Conservation (phyloP, 2,797 vertebrate species). For the Eutrigla gurnardus region DNA sequence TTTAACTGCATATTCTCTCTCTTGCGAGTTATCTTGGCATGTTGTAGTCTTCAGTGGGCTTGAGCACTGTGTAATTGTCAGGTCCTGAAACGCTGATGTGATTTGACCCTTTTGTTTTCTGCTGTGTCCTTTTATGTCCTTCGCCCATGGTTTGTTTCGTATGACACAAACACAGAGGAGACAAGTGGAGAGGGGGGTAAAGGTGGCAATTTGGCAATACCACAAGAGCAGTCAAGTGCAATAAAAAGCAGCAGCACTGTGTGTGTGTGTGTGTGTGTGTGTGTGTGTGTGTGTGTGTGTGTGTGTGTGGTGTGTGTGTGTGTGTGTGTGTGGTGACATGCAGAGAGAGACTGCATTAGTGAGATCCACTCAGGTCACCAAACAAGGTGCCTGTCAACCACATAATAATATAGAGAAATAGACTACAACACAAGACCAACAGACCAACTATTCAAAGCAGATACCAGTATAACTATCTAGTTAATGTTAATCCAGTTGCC, state of each 20-base stretch:
- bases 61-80: slow-evolving; percentile 28
- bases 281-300: slow-evolving; percentile 13
- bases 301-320: slow-evolving; percentile 9
- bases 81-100: slow-evolving; percentile 23
- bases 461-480: background rate
- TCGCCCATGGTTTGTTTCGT: slow-evolving; percentile 46
- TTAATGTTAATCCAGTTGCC: background rate
- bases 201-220: slow-evolving; percentile 71
- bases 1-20: background rate
- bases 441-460: background rate
- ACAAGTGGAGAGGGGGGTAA: slow-evolving; percentile 34
- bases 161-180: slow-evolving; percentile 40
- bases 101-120: slow-evolving; percentile 28
- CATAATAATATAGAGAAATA: background rate
- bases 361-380: slow-evolving; percentile 47
- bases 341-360: slow-evolving; percentile 58
- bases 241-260: slow-evolving; percentile 49
- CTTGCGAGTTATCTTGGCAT: background rate
- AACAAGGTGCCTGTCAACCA: slow-evolving; percentile 32
- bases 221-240: slow-evolving; percentile 55
- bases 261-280: slow-evolving; percentile 15
- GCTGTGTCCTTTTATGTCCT: slow-evolving; percentile 57
- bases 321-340: slow-evolving; percentile 19
- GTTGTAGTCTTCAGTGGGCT: slow-evolving; percentile 13
- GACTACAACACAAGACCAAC: background rate